Conservation (phyloP, 2,797 vertebrate genomes). For the Sebastolobus altivelis region DNA sequence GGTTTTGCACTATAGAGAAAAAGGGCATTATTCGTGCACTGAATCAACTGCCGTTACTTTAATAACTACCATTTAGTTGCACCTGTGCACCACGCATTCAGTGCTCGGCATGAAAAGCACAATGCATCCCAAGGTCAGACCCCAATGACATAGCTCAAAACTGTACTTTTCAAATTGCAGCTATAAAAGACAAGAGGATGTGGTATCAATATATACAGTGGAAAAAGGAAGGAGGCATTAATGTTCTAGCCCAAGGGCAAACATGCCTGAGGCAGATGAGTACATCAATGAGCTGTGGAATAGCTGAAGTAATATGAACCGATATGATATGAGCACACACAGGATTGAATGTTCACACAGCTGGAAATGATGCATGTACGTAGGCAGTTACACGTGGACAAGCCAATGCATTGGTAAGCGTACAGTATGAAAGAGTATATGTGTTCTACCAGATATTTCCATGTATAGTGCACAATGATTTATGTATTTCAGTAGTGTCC, state of each 20-base stretch:
- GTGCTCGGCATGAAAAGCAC: not conserved
- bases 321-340: not conserved
- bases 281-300: slow-evolving; percentile 16
- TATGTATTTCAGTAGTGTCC: not conserved
- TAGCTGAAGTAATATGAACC: slow-evolving; percentile 18
- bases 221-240: not conserved
- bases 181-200: not conserved
- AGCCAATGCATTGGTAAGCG: not conserved
- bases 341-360: slow-evolving; percentile 8
- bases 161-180: not conserved
- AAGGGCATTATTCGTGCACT: no score
- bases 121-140: not conserved
- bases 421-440: not conserved
- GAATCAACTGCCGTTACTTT: not conserved
- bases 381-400: slow-evolving; percentile 1
- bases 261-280: slow-evolving; percentile 16
- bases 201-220: not conserved
- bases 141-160: not conserved
- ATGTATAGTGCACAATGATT: not conserved
- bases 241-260: slow-evolving; percentile 10
- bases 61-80: not conserved
- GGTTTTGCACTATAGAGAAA: not conserved
- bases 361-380: slow-evolving; percentile 1
- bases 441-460: not conserved
- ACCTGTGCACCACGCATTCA: not conserved